Conservation (phyloP, 2,888 invertebrate genomes). For the Pachliopta kotzebuea region DNA sequence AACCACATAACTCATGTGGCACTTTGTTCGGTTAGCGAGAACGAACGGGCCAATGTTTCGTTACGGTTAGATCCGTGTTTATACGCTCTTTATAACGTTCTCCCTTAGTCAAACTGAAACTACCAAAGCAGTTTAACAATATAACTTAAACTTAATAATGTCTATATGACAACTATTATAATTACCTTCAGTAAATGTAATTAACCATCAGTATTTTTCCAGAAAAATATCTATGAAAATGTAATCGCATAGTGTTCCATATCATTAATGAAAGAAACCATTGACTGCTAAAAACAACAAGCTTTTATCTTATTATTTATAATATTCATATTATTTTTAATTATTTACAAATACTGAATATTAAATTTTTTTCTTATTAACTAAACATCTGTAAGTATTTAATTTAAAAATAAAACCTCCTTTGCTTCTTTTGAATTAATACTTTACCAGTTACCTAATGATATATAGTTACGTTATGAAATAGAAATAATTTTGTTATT, state of each 20-base stretch:
- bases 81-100: neutral
- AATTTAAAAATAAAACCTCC: no score
- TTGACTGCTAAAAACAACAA: neutral
- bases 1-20: slow-evolving; percentile 15
- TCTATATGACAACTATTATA: no score
- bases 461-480: no score
- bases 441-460: no score
- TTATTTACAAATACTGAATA: neutral
- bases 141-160: neutral
- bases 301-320: neutral
- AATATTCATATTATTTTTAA: neutral
- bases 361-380: no score
- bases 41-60: slow-evolving; percentile 2
- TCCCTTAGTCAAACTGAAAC: neutral
- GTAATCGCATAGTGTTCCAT: neutral
- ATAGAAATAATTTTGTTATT: no score
- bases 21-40: slow-evolving; percentile 24
- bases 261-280: neutral
- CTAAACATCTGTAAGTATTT: no score
- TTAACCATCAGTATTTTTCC: neutral
- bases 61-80: neutral
- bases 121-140: neutral
- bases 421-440: no score
- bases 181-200: no score
- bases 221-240: neutral